These are phyloP conservation scores for Nasua narica DNA, from an alignment of 2,797 vertebrate species.

Conservation along the genomic window DNA sequence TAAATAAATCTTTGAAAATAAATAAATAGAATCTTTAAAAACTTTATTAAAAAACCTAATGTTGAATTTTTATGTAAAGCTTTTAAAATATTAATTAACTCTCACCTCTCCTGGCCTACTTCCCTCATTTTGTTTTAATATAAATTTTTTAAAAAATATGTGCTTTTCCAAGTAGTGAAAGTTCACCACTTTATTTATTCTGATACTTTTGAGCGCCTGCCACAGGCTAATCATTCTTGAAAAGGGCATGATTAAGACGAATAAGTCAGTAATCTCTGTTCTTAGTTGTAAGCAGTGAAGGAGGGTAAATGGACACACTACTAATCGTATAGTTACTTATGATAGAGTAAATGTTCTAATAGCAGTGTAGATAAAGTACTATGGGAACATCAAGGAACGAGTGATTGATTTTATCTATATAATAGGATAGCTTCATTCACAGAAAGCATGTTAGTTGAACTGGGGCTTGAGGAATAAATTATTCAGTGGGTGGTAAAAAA, in stretches of 20 bases:
- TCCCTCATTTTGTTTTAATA: background rate
- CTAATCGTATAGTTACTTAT: background rate
- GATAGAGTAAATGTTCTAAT: background rate
- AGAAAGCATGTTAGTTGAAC: constrained; percentile 3
- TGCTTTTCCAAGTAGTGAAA: background rate
- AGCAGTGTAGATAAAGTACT: background rate
- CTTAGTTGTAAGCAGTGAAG: background rate
- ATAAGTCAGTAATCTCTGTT: background rate
- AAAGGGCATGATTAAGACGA: background rate
- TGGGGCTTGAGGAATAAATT: constrained; percentile 16
- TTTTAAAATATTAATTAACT: constrained; percentile 19
- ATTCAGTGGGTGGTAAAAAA: background rate
- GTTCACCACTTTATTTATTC: background rate
- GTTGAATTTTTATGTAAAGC: constrained; percentile 9
- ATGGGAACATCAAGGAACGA: background rate
- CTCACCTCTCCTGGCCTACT: background rate
- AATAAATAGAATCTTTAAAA: no score
- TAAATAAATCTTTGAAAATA: no score
- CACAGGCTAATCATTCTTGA: background rate
- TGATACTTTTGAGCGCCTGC: background rate
- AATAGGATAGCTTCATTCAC: constrained; percentile 5
- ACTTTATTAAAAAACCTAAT: background rate
- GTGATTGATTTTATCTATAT: constrained; percentile 18
- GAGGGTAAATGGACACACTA: background rate
- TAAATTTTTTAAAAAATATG: background rate